phyloP scores from a whole-genome alignment of 2,888 invertebrate species.

The Antitype chi region DNA sequence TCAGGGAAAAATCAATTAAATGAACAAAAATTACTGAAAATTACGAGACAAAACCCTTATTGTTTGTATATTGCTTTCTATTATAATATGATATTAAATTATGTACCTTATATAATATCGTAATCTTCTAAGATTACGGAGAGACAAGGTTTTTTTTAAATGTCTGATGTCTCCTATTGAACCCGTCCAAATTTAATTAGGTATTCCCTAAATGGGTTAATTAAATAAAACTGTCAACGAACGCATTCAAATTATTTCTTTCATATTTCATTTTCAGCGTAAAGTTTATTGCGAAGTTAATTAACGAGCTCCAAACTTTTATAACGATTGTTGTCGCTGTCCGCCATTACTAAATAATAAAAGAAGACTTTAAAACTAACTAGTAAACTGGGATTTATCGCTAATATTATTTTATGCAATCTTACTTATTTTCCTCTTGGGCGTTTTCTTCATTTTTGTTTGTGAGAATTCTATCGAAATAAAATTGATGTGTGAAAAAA shows the following conservation, averaged over 20 bases:
- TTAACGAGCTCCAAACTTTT: conserved; percentile 56
- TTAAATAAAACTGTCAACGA: conserved; percentile 11
- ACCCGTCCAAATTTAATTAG: neutral
- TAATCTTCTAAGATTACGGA: neutral
- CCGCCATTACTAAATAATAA: conserved; percentile 54
- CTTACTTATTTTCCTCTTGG: conserved; percentile 41
- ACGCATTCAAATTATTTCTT: neutral
- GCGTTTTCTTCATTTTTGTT: neutral
- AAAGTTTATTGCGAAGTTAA: conserved; percentile 47
- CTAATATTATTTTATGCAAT: conserved; percentile 62
- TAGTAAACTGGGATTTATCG: conserved; percentile 63
- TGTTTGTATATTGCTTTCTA: too few relatives aligned
- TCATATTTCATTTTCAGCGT: conserved; percentile 7
- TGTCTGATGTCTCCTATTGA: too few relatives aligned
- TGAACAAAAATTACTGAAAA: too few relatives aligned
- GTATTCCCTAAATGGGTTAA: neutral
- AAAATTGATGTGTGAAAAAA: neutral
- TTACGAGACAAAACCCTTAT: too few relatives aligned
- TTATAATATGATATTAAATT: neutral
- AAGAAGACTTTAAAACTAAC: conserved; percentile 54
- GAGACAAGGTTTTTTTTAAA: neutral
- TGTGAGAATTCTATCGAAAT: neutral
- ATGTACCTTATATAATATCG: neutral
- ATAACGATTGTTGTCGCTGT: conserved; percentile 39
- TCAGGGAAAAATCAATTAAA: too few relatives aligned